Percentiles rank a stretch among this genome's conserved stretches.
Evolutionary conservation across 2,113 vertebrate species (phyloP).

Genomic region (Psophia crepitans): DNA sequence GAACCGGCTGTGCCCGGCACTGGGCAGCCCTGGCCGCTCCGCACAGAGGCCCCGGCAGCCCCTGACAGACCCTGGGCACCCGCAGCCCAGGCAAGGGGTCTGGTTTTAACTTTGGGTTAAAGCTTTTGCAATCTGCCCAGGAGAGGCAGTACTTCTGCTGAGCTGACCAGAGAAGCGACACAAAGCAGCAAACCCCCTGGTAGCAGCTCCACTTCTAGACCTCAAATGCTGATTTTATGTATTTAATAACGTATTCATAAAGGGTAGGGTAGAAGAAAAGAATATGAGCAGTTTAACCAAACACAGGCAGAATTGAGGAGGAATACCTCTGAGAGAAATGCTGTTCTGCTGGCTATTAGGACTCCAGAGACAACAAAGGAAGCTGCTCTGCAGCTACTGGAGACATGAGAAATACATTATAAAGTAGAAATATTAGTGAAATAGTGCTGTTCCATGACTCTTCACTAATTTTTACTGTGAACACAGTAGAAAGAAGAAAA

Average conservation of each 20-base stretch:
- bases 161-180: neutral
- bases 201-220: neutral
- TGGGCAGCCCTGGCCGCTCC: neutral
- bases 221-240: neutral
- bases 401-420: neutral
- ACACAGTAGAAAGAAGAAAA: neutral
- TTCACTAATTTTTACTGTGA: neutral
- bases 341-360: neutral
- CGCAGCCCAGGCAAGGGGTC: accelerated
- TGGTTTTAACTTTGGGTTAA: neutral
- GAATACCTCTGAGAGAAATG: neutral
- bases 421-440: neutral
- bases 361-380: neutral
- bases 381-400: accelerated
- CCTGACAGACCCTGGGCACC: accelerated
- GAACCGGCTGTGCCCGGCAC: accelerated
- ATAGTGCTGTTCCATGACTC: neutral
- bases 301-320: neutral
- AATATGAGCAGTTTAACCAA: neutral
- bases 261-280: neutral
- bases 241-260: constrained; percentile 18
- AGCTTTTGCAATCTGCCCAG: neutral
- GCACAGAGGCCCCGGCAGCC: neutral
- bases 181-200: neutral
- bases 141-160: neutral